Evolutionary conservation across 2,888 invertebrate genomes (phyloP), one percentile per base, ranked within the genome.

Genomic region (Drosophila atroscutellata): DNA sequence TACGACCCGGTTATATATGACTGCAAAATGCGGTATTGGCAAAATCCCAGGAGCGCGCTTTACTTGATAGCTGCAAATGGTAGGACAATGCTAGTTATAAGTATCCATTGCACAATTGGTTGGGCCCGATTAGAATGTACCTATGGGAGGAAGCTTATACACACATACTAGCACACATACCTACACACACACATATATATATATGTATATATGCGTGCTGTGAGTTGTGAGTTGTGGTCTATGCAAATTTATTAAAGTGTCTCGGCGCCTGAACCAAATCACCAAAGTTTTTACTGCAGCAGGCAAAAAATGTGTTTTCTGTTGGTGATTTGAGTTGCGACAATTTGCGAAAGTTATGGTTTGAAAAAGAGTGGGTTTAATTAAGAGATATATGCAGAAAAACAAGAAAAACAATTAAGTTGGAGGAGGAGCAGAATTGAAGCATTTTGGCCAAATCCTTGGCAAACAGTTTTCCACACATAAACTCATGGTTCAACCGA

Each of bases 21-120:
- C 87, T 84, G 72, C 71, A 80, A 84, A 84, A 80, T 84, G 84
- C 82, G 87, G 84, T 80, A 85, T 85, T 85, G 88, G 87, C 87
- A 85, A 75, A 84, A 72, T 85, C 85, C 87, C 85, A 83, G 85
- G 81, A 78, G 85, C 65, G 63, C 81, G 87, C 81, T 85, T 85
- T 85, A 84, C 84, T 54, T 77, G 84, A 86, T 86, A 84, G 80
- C 83, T 61, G 71, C 76, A 81, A 83, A 83, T 75, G 72, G 65
- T 49, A 63, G 75, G 80, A 65, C 75, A 84, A 77, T 81, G 78
- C 75, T 77, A 80, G 86, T 80, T 80, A 81, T 76, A 67, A 80
- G 77, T 75, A 71, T 73, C 51, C 36, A 32, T 67, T 55, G 62
- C 71, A 30, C 55, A 64, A 62, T 64, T 61, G 62, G 47, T 37